These are phyloP conservation scores for Agelastica alni DNA, from an alignment of 2,888 invertebrate species.

Conservation along the genomic window DNA sequence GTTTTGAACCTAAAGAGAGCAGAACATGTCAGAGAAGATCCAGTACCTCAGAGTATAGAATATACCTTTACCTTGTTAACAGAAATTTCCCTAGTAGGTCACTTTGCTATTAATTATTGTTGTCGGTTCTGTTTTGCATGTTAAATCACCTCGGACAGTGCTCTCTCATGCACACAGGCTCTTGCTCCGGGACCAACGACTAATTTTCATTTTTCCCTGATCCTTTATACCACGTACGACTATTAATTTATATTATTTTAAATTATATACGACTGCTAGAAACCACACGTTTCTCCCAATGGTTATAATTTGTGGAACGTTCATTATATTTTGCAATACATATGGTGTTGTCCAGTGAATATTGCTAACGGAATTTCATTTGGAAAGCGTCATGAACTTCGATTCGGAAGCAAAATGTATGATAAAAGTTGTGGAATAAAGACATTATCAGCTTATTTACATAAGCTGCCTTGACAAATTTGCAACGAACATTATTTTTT, in stretches of 20 bases:
- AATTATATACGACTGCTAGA: neutral
- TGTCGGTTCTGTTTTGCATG: conserved; percentile 19
- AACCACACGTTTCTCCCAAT: too few species aligned
- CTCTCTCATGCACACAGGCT: conserved; percentile 1
- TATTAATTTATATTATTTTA: conserved; percentile 18
- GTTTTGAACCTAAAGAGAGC: neutral
- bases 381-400: too few species aligned
- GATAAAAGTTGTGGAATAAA: too few species aligned
- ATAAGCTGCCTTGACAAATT: too few species aligned
- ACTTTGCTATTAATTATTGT: conserved; percentile 21
- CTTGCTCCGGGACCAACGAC: conserved; percentile 10
- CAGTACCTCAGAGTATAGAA: conserved; percentile 15
- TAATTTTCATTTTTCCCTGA: conserved; percentile 19
- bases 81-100: conserved; percentile 23
- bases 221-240: conserved; percentile 4
- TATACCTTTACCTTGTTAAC: conserved; percentile 20
- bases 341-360: too few species aligned
- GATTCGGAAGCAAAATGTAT: too few species aligned
- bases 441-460: too few species aligned
- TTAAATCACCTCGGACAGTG: conserved; percentile 18
- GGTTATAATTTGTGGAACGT: too few species aligned
- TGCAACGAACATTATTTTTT: too few species aligned
- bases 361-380: too few species aligned
- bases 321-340: too few species aligned
- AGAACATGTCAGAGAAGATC: conserved; percentile 2